phyloP scores from a whole-genome alignment of 2,797 vertebrate genomes.

The Melanotaenia maccullochi region DNA sequence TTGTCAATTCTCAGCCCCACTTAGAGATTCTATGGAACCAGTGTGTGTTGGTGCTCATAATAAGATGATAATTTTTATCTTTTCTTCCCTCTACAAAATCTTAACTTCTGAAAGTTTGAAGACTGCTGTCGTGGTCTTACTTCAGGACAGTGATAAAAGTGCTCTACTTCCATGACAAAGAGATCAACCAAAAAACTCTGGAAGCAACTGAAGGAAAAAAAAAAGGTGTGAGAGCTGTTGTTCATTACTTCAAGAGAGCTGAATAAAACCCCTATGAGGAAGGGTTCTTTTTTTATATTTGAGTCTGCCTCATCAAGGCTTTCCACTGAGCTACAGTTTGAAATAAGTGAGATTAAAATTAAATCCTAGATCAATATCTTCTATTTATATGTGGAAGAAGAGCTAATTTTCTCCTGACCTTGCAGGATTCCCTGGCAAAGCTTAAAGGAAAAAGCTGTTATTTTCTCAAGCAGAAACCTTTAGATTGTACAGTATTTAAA shows the following conservation, averaged over 20 bases:
- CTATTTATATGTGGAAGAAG: slow-evolving; percentile 65
- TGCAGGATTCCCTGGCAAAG: slow-evolving; percentile 44
- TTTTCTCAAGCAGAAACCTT: slow-evolving; percentile 43
- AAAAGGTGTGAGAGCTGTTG: slow-evolving; percentile 40
- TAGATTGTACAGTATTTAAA: slow-evolving; percentile 15
- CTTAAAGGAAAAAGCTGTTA: slow-evolving; percentile 42
- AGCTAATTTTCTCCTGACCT: slow-evolving; percentile 67
- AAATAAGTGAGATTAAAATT: slow-evolving; percentile 79
- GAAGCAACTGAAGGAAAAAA: slow-evolving; percentile 23
- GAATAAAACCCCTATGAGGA: slow-evolving; percentile 60
- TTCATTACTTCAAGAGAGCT: slow-evolving; percentile 57
- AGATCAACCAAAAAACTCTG: slow-evolving; percentile 38
- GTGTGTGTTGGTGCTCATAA: slow-evolving; percentile 67
- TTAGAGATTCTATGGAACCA: slow-evolving; percentile 60
- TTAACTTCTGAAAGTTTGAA: slow-evolving; percentile 58
- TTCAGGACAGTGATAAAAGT: slow-evolving; percentile 50
- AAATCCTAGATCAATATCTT: slow-evolving; percentile 78
- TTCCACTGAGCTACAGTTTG: slow-evolving; percentile 58
- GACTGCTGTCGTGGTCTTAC: slow-evolving; percentile 38
- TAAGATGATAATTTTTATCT: slow-evolving; percentile 70
- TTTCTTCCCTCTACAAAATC: slow-evolving; percentile 50
- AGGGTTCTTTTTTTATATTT: slow-evolving; percentile 46
- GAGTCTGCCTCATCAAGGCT: slow-evolving; percentile 65
- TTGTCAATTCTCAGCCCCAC: slow-evolving; percentile 61
- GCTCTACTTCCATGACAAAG: slow-evolving; percentile 47